phyloP scores from a whole-genome alignment of 1,140 invertebrate species.

The Scaptomyza hsui region DNA sequence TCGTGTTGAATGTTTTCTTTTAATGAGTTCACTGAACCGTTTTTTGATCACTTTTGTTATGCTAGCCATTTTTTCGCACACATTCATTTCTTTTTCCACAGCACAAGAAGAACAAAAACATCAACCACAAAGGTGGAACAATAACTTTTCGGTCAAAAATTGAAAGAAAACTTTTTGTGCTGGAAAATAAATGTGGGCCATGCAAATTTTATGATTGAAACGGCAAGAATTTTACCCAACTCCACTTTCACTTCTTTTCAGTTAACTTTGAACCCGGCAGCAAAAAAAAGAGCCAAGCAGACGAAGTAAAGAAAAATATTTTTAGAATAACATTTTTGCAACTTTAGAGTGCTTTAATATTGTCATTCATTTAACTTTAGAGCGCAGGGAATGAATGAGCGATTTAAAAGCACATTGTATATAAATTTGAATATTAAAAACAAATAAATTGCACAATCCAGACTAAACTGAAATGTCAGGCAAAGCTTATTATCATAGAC shows the following conservation, averaged over 20 bases:
- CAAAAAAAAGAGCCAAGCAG: no score
- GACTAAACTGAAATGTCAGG: conserved; percentile 49
- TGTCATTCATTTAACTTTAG: neutral
- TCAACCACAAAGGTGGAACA: conserved; percentile 4
- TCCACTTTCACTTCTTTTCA: conserved; percentile 5
- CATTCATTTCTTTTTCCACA: conserved; percentile 1
- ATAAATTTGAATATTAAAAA: conserved; percentile 45
- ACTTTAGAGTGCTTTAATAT: neutral
- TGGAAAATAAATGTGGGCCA: conserved; percentile 14
- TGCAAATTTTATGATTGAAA: conserved; percentile 29
- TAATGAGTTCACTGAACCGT: conserved; percentile 62
- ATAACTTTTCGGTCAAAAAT: conserved; percentile 12
- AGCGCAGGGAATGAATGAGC: conserved; percentile 20
- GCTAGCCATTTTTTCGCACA: conserved; percentile 9
- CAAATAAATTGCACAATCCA: conserved; percentile 30
- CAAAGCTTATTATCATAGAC: conserved; percentile 46
- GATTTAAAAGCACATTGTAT: neutral
- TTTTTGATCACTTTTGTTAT: conserved; percentile 13
- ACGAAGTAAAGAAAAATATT: neutral
- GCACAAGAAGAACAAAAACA: neutral
- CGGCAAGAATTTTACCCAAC: conserved; percentile 26
- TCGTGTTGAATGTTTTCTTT: conserved; percentile 37
- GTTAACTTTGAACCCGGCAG: conserved; percentile 19
- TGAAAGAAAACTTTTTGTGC: conserved; percentile 14
- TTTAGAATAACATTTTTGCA: neutral